Base-by-base conservation (phyloP, 2,113 vertebrate genomes). In the Neogobius melanostomus region DNA sequence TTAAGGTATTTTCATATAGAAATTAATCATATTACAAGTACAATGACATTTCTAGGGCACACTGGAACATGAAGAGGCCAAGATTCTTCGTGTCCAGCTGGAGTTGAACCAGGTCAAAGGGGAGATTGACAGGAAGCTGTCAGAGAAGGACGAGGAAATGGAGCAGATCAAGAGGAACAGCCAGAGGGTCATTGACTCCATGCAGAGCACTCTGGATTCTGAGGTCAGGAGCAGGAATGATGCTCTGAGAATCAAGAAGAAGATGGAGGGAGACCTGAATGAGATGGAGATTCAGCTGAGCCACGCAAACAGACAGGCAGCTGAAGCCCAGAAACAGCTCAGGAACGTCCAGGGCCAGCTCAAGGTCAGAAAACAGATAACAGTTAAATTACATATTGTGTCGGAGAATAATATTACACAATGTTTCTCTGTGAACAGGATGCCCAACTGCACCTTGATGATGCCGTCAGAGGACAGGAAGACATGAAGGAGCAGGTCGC, bases 141-240 rank as follows among this genome's bases (percentile, higher is more conserved):
- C 92, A 0, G 95, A 97, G 84, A 96, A 97, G 76, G 94, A 96
- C 9, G 94, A 97, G 43, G 95, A 97, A 89, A 92, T 95, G 0
- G 92, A 91, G 68, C 93, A 96, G 83, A 83, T 95, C 75, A 96
- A 95, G 88, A 94, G 92, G 85, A 95, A 94, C 82, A 90, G 93
- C 28, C 93, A 95, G 86, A 93, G 87, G 50, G 83, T 92, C 0
- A 91, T 90, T 12, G 95, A 97, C 65, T 90, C 92, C 28, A 94
- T 96, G 95, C 95, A 96, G 89, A 81, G 76, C 1, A 91, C 83
- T 69, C 87, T 96, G 63, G 95, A 95, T 28, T 45, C 93, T 9
- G 95, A 96, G 72, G 87, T 95, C 79, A 87, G 91, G 69, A 91
- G n/a, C n/a, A n/a, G n/a, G n/a, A n/a, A n/a, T n/a, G n/a, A n/a